Evolutionary conservation across 2,888 invertebrate species (phyloP).

Genomic region (Tortrix viridana): DNA sequence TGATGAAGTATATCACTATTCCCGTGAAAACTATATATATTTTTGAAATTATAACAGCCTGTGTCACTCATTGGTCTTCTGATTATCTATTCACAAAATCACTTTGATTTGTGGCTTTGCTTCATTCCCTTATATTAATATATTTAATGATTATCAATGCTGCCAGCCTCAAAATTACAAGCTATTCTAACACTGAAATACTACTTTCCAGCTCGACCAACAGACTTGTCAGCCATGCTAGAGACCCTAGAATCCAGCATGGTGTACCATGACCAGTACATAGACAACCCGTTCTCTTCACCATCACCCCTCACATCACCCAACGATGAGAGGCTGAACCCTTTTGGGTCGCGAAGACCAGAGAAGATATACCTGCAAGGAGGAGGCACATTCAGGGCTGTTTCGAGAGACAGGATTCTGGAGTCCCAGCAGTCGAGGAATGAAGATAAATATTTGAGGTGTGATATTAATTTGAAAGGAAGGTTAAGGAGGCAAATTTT

Average conservation of each 20-base stretch:
- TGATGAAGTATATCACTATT: neutral
- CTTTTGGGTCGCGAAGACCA: constrained; percentile 66
- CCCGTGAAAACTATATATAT: no score
- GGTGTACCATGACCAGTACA: constrained; percentile 75
- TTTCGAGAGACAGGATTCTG: constrained; percentile 75
- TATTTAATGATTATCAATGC: no score
- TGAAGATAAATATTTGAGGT: constrained; percentile 78
- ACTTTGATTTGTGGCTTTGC: no score
- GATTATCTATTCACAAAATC: no score
- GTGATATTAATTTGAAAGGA: constrained; percentile 40
- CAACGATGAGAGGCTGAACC: constrained; percentile 72
- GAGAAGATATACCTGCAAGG: constrained; percentile 80
- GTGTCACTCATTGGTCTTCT: no score
- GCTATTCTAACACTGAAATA: neutral
- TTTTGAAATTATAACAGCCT: no score
- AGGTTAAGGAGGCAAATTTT: no score
- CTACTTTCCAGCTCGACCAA: constrained; percentile 68
- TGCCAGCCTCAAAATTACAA: neutral
- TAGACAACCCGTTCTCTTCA: constrained; percentile 81
- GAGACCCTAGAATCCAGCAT: constrained; percentile 72
- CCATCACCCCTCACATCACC: constrained; percentile 80
- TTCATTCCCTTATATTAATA: no score
- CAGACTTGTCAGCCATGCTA: constrained; percentile 75
- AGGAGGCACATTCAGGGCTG: constrained; percentile 76
- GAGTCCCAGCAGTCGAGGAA: constrained; percentile 73